phyloP scores from a whole-genome alignment of 2,797 vertebrate species.

The Manis pentadactyla region DNA sequence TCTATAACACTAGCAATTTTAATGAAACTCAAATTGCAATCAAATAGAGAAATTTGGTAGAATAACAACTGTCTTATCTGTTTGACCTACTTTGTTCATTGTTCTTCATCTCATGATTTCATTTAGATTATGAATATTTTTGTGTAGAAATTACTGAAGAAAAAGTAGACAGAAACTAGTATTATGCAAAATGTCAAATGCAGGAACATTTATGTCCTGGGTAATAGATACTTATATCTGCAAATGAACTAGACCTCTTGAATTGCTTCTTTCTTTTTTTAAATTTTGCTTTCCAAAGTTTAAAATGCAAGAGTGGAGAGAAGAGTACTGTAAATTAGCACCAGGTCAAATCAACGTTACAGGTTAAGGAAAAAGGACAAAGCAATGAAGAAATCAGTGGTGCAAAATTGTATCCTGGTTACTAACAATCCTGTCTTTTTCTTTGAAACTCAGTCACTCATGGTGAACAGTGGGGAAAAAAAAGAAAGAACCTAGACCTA shows the following conservation, averaged over 20 bases:
- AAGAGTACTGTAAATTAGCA: background rate
- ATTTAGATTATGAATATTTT: constrained; percentile 46
- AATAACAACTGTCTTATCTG: background rate
- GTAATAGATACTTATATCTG: background rate
- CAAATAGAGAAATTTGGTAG: background rate
- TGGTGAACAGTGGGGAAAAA: background rate
- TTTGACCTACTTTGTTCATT: constrained; percentile 50
- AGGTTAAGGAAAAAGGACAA: background rate
- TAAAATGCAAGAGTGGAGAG: background rate
- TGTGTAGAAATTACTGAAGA: constrained; percentile 23
- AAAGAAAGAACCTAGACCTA: background rate
- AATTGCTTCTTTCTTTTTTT: background rate
- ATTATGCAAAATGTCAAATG: background rate
- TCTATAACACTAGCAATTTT: background rate
- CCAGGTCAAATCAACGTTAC: constrained; percentile 7
- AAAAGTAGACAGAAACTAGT: background rate
- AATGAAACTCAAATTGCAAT: constrained; percentile 34
- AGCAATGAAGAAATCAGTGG: background rate
- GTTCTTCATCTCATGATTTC: constrained; percentile 22
- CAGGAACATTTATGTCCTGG: background rate
- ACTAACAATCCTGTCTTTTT: background rate
- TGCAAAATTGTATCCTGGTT: background rate
- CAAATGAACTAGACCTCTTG: background rate
- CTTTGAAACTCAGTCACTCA: background rate
- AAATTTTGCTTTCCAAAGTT: background rate